Conservation (phyloP, 2,797 vertebrate genomes). For the Neosilurus hyrtlii region DNA sequence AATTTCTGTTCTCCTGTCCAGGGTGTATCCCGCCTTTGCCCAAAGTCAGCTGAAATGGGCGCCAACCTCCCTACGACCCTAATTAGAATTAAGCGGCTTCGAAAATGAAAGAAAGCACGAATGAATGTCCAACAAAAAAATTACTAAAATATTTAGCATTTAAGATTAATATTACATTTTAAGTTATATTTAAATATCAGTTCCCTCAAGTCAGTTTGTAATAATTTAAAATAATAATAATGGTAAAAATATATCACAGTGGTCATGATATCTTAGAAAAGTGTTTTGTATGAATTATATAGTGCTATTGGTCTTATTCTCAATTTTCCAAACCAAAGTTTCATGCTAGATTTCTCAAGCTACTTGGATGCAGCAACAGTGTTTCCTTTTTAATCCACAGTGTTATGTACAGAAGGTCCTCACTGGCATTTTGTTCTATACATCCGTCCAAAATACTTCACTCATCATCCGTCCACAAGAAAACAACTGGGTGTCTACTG, state of each 20-base stretch:
- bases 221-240: neutral
- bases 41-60: no score
- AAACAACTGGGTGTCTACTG: neutral
- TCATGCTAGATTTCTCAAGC: neutral
- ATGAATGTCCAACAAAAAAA: neutral
- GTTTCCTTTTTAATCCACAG: neutral
- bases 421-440: neutral
- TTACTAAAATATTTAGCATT: neutral
- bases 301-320: neutral
- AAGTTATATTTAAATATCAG: neutral
- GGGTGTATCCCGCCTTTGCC: no score
- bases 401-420: neutral
- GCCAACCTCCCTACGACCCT: no score
- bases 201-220: neutral
- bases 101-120: no score
- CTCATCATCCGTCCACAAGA: neutral
- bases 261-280: neutral
- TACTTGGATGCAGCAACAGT: neutral
- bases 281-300: neutral
- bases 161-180: neutral
- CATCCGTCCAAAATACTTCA: neutral
- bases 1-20: no score
- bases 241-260: neutral
- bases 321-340: neutral
- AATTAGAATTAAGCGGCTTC: no score